Evolutionary conservation across 2,113 vertebrate genomes (phyloP).

Genomic region (Columbina picui): DNA sequence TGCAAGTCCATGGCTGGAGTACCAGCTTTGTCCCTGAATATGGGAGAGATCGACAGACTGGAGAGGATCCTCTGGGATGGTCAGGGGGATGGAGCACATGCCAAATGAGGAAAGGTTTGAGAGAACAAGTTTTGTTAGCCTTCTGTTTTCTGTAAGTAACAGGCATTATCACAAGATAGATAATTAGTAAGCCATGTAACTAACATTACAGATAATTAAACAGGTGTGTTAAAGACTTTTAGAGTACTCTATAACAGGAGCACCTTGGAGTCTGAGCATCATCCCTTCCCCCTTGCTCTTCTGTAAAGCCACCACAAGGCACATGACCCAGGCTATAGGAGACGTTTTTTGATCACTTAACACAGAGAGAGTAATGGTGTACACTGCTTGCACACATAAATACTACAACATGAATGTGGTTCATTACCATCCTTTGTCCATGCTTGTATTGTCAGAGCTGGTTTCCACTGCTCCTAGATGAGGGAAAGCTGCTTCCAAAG

Average conservation of each 20-base stretch:
- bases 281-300: neutral
- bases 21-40: neutral
- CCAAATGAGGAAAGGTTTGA: neutral
- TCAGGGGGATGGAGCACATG: neutral
- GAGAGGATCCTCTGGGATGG: neutral
- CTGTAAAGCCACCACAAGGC: neutral
- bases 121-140: neutral
- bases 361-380: neutral
- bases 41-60: rapidly evolving
- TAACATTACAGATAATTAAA: neutral
- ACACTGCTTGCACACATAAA: neutral
- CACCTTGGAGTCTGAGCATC: neutral
- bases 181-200: neutral
- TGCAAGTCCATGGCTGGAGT: neutral
- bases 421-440: neutral
- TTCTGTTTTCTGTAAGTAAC: neutral
- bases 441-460: neutral
- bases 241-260: neutral
- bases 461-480: neutral
- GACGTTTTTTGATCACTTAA: rapidly evolving
- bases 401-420: neutral
- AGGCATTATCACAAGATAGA: neutral
- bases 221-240: neutral
- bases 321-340: neutral
- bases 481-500: neutral